A percentile compares a stretch with the other conserved stretches of the same genome.
Conservation (phyloP, 2,113 vertebrate genomes). For the Platichthys stellatus region DNA sequence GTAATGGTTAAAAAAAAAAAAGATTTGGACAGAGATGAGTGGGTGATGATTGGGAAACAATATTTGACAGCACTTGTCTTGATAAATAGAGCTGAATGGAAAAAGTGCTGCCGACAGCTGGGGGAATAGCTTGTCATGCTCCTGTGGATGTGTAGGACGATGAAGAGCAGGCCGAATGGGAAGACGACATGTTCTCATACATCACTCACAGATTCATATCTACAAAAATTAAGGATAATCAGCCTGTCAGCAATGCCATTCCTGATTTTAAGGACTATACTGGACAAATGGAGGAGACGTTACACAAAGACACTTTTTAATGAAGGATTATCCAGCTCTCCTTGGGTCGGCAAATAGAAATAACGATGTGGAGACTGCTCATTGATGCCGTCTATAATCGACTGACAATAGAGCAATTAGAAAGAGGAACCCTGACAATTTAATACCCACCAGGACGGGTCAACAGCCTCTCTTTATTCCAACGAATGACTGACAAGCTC, state of each 20-base stretch:
- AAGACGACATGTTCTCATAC: background rate
- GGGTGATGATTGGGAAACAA: conserved; percentile 11
- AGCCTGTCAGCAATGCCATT: background rate
- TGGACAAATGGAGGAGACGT: background rate
- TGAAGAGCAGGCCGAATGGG: background rate
- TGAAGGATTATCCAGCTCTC: background rate
- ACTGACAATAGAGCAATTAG: background rate
- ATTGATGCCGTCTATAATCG: background rate
- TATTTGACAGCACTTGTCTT: conserved; percentile 10
- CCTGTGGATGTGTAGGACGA: background rate
- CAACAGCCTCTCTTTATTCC: background rate
- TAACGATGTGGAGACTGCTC: background rate
- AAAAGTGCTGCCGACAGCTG: conserved; percentile 29
- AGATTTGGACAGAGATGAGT: background rate
- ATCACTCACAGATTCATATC: background rate
- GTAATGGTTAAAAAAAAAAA: background rate
- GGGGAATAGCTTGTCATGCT: conserved; percentile 20
- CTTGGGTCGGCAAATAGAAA: background rate
- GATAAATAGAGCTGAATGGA: conserved; percentile 18
- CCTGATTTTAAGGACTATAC: background rate
- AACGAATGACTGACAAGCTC: conserved; percentile 12
- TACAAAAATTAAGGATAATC: background rate
- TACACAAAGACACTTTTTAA: background rate
- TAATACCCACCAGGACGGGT: background rate
- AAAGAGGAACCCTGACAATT: conserved; percentile 1